Evolutionary conservation across 2,113 vertebrate species (phyloP).

Genomic region (Etheostoma cragini): DNA sequence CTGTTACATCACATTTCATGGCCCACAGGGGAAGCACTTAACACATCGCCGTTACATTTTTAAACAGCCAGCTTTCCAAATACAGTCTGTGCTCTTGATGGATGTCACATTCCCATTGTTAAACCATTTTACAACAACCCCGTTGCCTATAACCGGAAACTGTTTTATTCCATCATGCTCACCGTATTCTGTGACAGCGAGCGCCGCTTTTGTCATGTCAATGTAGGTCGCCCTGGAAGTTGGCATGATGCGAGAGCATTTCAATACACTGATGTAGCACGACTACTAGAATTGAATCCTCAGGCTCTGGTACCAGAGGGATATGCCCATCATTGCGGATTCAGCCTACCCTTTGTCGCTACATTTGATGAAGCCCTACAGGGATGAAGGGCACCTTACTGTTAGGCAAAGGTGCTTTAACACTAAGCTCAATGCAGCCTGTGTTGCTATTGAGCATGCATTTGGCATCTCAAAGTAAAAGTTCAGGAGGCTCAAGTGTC

Average conservation of each 20-base stretch:
- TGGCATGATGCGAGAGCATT: neutral
- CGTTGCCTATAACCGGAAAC: neutral
- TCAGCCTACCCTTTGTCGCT: neutral
- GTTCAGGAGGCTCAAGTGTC: constrained; percentile 1
- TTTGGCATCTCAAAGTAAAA: neutral
- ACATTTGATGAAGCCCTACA: no score
- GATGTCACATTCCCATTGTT: neutral
- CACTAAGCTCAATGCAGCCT: neutral
- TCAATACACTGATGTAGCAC: neutral
- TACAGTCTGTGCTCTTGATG: neutral
- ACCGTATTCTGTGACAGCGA: neutral
- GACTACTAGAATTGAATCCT: neutral
- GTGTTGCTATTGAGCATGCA: neutral
- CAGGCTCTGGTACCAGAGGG: neutral
- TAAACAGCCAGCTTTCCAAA: neutral
- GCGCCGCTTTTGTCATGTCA: neutral
- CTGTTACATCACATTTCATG: neutral
- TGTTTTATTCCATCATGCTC: neutral
- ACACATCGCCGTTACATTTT: neutral
- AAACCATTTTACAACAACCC: neutral
- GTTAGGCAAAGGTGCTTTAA: neutral
- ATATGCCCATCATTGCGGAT: neutral
- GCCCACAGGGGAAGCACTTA: neutral
- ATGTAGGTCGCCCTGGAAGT: neutral
- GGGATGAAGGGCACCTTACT: neutral